Evolutionary conservation across 2,888 invertebrate species (phyloP), one percentile per base, ranked within the genome.

Genomic region (Ochropacha duplaris): DNA sequence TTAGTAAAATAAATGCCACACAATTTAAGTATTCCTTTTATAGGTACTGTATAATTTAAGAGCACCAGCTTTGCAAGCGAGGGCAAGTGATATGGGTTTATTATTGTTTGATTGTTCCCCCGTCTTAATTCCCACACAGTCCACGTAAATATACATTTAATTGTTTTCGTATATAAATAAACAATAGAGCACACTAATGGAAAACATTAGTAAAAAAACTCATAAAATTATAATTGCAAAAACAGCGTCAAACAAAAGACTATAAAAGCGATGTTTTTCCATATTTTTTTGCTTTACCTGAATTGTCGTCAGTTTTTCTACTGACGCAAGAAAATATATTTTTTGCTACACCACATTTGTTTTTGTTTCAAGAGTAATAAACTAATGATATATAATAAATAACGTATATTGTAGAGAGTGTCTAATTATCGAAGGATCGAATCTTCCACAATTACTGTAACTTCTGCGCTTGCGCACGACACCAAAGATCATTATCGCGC

Each of bases 161-260:
- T 24, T 39, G 39, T 39, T 39, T 39, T 39, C 14, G 22, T 24
- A 9, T 44, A 26, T 44, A 31, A 22, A 49, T 54, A 59, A 65
- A 65, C 62, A 65, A 65, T 65, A 59, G 51, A 60, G 57, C 56
- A 59, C 59, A 44, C 44, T 58, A 56, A 61, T 28, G 28, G 56
- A 44, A 22, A 31, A 26, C 50, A 49, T 50, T 44, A 49, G n/a
- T n/a, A 36, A 50, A 57, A 60, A 55, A 66, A 54, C 50, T 49
- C 54, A 52, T 54, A 44, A 54, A 56, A 59, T 51, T 50, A 5
- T 59, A 64, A 65, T 66, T 61, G 56, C 58, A 60, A 60, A 2
- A 44, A 44, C 44, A 19, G 44, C 54, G 49, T 58, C 52, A 57
- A 63, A 67, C 67, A 67, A 63, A 62, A 59, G 22, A 26, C 52